Evolutionary conservation across 1,140 invertebrate genomes (phyloP), one percentile per base, ranked within the genome.

Genomic region (Papilio helenus): DNA sequence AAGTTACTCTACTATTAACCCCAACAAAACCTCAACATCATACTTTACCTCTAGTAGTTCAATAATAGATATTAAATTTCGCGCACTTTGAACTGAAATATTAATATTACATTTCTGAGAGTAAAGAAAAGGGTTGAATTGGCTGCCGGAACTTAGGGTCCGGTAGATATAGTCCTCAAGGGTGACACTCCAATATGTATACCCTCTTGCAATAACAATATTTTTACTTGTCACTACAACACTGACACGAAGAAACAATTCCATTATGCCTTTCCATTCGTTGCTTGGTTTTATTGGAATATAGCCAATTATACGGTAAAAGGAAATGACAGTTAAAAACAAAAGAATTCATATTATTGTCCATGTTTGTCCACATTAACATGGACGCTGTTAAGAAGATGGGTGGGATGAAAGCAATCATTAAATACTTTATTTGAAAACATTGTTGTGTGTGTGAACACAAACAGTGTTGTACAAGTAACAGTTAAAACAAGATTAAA

Each of bases 201-300:
- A 16, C 61, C 26, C 61, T 34, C 61, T 68, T 68, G 61, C 26
- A 68, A 68, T 68, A 68, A 68, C 61, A 7, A 68, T 68, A 68
- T 68, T 68, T 68, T 68, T 14, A 29, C n/a, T 68, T 68, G 61
- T 68, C 61, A 68, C 61, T 68, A 68, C 26, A 68, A 16, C 26
- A 68, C 10, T 68, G 61, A 68, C 61, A 68, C 5, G 61, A 29
- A 26, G 61, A 68, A 68, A 68, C 61, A 68, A 68, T 29, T 68
- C 61, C 26, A 68, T 29, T 68, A 68, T 16, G 16, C 61, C 14
- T 68, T 68, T 68, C 14, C 26, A 29, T 14, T 5, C 26, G 12
- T 29, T 68, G 5, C 20, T 16, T 16, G 3, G 20, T 14, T 51
- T 51, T 51, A 51, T 51, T 18, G 1, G 7, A 18, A 18, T 51